A percentile compares a stretch with the other conserved stretches of the same genome.
These are phyloP conservation scores for Tachysurus fulvidraco DNA, from an alignment of 2,113 vertebrate genomes.

Conservation along the genomic window DNA sequence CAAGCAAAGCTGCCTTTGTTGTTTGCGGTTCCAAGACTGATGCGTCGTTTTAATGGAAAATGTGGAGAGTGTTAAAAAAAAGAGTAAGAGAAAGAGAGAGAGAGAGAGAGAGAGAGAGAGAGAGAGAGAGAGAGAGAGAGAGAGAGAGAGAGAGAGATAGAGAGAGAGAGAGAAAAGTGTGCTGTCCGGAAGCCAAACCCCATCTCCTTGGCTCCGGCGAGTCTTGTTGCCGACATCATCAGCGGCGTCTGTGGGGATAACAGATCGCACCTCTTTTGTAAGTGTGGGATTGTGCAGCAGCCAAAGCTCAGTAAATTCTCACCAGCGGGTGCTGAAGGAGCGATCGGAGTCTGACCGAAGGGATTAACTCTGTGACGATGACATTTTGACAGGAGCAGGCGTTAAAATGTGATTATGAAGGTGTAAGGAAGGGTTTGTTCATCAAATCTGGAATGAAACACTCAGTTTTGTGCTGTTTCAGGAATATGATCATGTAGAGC, in stretches of 20 bases:
- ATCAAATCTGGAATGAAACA: not conserved
- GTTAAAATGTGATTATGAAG: conserved; percentile 11
- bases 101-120: conserved; percentile 6
- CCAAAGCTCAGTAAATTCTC: conserved; percentile 50
- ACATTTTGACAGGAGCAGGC: conserved; percentile 19
- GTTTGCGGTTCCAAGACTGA: conserved; percentile 38
- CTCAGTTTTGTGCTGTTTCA: not conserved
- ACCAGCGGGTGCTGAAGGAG: conserved; percentile 18
- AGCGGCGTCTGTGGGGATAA: conserved; percentile 49
- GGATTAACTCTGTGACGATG: conserved; percentile 2
- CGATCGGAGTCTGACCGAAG: not conserved
- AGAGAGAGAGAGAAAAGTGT: not conserved
- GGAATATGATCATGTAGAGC: not conserved
- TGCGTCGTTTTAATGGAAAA: conserved; percentile 25
- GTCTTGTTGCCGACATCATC: conserved; percentile 42
- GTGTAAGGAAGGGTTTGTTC: not conserved
- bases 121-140: conserved; percentile 1
- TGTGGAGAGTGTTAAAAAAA: conserved; percentile 8
- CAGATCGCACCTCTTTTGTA: conserved; percentile 51
- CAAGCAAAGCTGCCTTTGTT: conserved; percentile 15
- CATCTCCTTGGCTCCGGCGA: conserved; percentile 42
- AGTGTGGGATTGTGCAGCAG: conserved; percentile 38
- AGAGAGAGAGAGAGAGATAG: conserved; percentile 15
- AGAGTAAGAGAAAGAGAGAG: not conserved
- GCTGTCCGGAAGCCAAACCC: conserved; percentile 44